Percentiles rank a stretch among this genome's conserved stretches.
These are phyloP conservation scores for Astyanax mexicanus DNA, from an alignment of 2,797 vertebrate genomes.

Conservation along the genomic window DNA sequence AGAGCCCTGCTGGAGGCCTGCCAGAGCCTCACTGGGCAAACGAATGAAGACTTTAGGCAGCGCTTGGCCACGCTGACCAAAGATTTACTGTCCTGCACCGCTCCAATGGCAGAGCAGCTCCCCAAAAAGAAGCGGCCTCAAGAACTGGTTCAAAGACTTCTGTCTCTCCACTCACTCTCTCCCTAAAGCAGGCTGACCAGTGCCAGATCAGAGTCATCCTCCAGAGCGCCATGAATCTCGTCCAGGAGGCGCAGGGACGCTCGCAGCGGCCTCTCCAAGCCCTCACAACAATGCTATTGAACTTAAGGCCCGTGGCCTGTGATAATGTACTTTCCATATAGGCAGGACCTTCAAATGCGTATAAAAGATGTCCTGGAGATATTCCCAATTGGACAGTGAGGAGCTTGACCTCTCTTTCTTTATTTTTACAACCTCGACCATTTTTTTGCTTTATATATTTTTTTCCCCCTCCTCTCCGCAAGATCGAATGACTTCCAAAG, in stretches of 20 bases:
- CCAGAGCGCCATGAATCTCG: conserved; percentile 78
- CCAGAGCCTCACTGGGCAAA: conserved; percentile 59
- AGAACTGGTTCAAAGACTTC: conserved; percentile 79
- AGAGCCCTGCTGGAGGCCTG: conserved; percentile 49
- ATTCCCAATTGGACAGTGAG: conserved; percentile 70
- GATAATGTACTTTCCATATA: conserved; percentile 80
- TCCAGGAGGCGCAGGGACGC: conserved; percentile 73
- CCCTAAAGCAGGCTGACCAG: conserved; percentile 78
- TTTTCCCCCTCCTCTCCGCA: conserved; percentile 54
- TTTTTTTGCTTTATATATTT: conserved; percentile 60
- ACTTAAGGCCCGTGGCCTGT: conserved; percentile 64
- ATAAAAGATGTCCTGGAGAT: conserved; percentile 70
- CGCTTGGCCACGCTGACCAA: conserved; percentile 61
- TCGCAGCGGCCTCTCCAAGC: conserved; percentile 55
- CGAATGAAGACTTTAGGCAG: conserved; percentile 72
- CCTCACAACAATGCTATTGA: conserved; percentile 73
- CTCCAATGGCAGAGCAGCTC: conserved; percentile 65
- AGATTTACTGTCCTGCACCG: conserved; percentile 79
- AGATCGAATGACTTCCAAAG: conserved; percentile 66
- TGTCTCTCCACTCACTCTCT: conserved; percentile 68
- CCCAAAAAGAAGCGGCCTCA: conserved; percentile 66
- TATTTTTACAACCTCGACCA: conserved; percentile 66
- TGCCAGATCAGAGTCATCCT: conserved; percentile 77
- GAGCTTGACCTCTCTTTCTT: conserved; percentile 62
- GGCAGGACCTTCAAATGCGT: conserved; percentile 66